Base-by-base conservation (phyloP, 2,113 vertebrate species). In the Sinocyclocheilus anshuiensis region DNA sequence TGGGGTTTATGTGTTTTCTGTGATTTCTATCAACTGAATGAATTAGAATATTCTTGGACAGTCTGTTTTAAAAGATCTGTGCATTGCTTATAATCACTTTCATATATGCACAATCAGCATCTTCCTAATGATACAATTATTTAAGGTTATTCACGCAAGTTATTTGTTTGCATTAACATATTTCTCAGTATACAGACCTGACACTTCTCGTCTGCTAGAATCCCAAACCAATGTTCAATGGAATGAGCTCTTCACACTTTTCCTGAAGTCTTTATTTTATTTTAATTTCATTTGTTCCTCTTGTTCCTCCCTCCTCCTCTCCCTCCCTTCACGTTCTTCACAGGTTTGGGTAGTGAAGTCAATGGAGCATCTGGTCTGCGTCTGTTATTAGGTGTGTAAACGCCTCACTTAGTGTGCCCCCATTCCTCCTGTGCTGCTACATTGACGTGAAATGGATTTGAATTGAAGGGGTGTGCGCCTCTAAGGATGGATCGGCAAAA, bases 351-450 rank as follows among this genome's bases (percentile, higher is more conserved):
- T 99, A 99, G 97, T 97, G 97, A 99, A 97, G 96, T 98, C 97
- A 96, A 96, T 99, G 97, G 96, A 97, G 96, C 96, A 96, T 98
- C 97, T 97, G 97, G 95, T 96, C 97, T 97, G 94, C 97, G 96
- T 96, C 97, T 98, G 93, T 99, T 98, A 97, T 99, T 99, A 98
- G 98, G 98, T 99, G 98, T 99, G 98, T 99, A 99, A 97, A 94
- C 93, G 93, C 93, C 85, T 92, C 95, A 92, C 94, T 93, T 94
- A 92, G 91, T 95, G 93, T 94, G 89, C 39, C 86, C 71, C 36
- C 71, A 48, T 65, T 91, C 91, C 94, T 59, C 87, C 89, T 88
- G 83, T 18, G 6, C 75, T 87, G 33, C 53, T 82, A 36, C n/a
- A 24, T 16, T 29, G 77, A 71, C 10, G 16, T 11, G 50, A 72